phyloP scores from a whole-genome alignment of 2,888 invertebrate genomes.

The Cryptops parisi region DNA sequence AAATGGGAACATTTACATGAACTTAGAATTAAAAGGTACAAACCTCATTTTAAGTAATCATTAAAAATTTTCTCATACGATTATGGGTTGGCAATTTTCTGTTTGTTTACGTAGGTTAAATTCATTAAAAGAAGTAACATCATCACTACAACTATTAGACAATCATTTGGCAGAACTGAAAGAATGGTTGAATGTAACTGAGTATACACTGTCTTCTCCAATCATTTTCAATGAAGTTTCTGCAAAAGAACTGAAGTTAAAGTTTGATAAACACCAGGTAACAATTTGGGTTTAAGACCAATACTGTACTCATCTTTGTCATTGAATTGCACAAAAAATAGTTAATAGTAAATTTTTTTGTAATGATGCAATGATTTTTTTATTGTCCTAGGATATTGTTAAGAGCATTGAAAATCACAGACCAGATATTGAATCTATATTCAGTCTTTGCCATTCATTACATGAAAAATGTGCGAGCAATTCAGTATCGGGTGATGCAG shows the following conservation, averaged over 20 bases:
- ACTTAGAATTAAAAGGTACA: slow-evolving; percentile 11
- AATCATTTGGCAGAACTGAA: slow-evolving; percentile 55
- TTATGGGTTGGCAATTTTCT: not conserved
- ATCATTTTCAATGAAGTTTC: slow-evolving; percentile 50
- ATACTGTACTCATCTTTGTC: not conserved
- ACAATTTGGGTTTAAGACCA: no score
- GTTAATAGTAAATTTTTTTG: not conserved
- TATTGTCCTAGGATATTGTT: slow-evolving; percentile 41
- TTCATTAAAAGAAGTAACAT: slow-evolving; percentile 31
- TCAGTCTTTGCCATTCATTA: slow-evolving; percentile 41
- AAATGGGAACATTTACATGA: slow-evolving; percentile 15
- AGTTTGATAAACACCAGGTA: slow-evolving; percentile 47
- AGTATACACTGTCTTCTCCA: slow-evolving; percentile 50
- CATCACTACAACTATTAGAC: slow-evolving; percentile 54
- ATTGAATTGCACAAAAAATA: not conserved
- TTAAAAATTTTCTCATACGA: not conserved
- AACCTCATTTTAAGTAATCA: not conserved
- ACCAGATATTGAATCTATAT: slow-evolving; percentile 56
- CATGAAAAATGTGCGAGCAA: slow-evolving; percentile 8
- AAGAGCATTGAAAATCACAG: slow-evolving; percentile 61
- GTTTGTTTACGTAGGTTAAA: slow-evolving; percentile 2
- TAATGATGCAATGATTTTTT: no score
- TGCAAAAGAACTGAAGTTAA: slow-evolving; percentile 49
- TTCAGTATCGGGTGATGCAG: slow-evolving; percentile 8
- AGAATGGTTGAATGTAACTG: slow-evolving; percentile 54